Evolutionary conservation across 2,113 vertebrate genomes (phyloP), one percentile per base, ranked within the genome.

Genomic region (Grammatotria lemairii): DNA sequence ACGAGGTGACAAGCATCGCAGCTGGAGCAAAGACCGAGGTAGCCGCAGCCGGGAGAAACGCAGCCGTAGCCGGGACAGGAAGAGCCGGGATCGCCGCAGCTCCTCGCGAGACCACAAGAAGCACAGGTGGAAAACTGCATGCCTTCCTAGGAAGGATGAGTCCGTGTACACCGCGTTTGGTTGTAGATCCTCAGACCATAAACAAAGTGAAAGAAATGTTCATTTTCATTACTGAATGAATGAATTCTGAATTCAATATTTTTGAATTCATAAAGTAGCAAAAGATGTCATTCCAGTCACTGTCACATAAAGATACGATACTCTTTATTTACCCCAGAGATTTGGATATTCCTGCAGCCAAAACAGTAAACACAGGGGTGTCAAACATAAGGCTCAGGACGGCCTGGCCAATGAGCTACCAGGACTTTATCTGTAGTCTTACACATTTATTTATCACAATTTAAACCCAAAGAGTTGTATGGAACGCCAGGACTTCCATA

Each of bases 41-140:
- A 95, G 94, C 28, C 95, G 89, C 60, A 95, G 94, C 85, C 94
- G 93, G 12, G 94, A 96, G 86, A 96, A 95, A 49, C 70, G 85
- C 3, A 94, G 94, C 86, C 94, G 91, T 4, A 95, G 95, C 89
- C 57, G 92, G 13, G 95, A 95, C 55, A 63, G 86, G 23, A 95
- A 94, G 89, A 95, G 94, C 88, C 89, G 95, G 28, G 96, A 96
- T 83, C 87, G 91, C 68, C 84, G 95, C 73, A 96, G 96, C 90
- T 90, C 91, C 63, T 96, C 96, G 12, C 80, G 95, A 35, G 96
- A 96, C 38, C 96, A 96, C 91, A 96, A 96, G 92, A 96, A 96
- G 85, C 95, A 91, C 95, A 96, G 95, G 96, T 95, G 55, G 42
- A 49, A 31, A 82, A 80, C 5, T 0, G 45, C 45, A 53, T 10